Evolutionary conservation across 1,140 invertebrate genomes (phyloP), one percentile per base, ranked within the genome.

Genomic region (Platyura marginata): DNA sequence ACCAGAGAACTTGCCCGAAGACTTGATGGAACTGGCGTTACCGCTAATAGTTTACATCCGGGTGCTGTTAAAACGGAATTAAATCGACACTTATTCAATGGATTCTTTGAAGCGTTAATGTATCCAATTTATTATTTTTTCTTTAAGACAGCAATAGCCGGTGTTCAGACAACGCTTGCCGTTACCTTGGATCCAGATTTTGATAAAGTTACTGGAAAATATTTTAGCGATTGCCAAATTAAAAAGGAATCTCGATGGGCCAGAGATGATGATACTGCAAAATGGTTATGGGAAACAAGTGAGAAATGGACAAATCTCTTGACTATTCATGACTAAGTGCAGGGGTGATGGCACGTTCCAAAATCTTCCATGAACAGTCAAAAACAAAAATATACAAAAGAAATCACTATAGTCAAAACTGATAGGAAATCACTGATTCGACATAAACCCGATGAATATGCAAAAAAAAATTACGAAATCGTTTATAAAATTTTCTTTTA

Each of bases 121-220:
- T 2, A 42, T 2, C 36, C 46, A 10, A 1, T 64, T 0, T 22
- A 55, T 0, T 56, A 46, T 20, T 59, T 59, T 1, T 68, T 74
- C 39, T 61, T 71, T 19, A 83, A 81, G 57, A 68, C 62, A 10
- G 66, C 70, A 0, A 67, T 69, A 47, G 68, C 79, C 49, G 84
- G 84, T 1, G 81, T 81, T 8, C 84, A 88, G 59, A 88, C 85
- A 1, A 75, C 75, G 2, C 63, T 92, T 34, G 72, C 84, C 52
- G 84, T 85, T 54, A 71, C 81, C 3, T 57, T 87, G 1, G 76
- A 81, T 55, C 77, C 47, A 61, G 75, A 53, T 75, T 71, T 49
- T 80, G 81, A 46, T 51, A 74, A 11, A 72, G 72, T 62, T 72
- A 76, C 54, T 66, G 68, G 78, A 68, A 63, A 56, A 41, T 57